Conservation (phyloP, 2,113 vertebrate species). For the Nematolebias whitei region DNA sequence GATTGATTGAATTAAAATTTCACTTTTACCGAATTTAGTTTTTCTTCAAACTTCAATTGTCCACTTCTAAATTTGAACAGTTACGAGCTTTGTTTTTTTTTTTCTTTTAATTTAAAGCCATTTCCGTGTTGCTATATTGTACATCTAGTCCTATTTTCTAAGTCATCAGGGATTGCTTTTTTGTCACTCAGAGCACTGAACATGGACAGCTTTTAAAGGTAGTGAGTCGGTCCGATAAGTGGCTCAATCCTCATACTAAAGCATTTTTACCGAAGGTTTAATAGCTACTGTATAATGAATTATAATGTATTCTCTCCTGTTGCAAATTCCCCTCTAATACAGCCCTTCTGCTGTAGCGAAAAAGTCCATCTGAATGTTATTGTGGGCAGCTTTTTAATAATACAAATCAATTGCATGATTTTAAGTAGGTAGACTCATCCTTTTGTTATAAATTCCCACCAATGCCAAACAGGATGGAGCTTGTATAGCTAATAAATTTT, state of each 20-base stretch:
- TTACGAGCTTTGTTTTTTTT: slow-evolving; percentile 51
- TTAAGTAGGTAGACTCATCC: slow-evolving; percentile 74
- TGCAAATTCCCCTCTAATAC: slow-evolving; percentile 79
- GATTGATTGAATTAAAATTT: slow-evolving; percentile 52
- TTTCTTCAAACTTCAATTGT: slow-evolving; percentile 56
- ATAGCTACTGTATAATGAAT: slow-evolving; percentile 84
- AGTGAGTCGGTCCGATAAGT: slow-evolving; percentile 82
- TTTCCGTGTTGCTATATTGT: slow-evolving; percentile 79
- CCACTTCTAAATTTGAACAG: slow-evolving; percentile 60
- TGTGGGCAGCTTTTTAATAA: slow-evolving; percentile 78
- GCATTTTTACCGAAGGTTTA: slow-evolving; percentile 81
- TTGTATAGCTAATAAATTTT: slow-evolving; percentile 62
- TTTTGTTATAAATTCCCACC: slow-evolving; percentile 63
- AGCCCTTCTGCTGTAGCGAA: slow-evolving; percentile 62
- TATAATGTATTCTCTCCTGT: slow-evolving; percentile 84
- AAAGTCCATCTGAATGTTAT: slow-evolving; percentile 77
- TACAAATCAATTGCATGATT: slow-evolving; percentile 81
- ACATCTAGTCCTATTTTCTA: slow-evolving; percentile 81
- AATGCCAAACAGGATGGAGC: slow-evolving; percentile 67
- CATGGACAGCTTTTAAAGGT: slow-evolving; percentile 83
- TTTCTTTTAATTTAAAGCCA: too few relatives aligned
- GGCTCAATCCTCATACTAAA: slow-evolving; percentile 81
- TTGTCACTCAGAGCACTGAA: slow-evolving; percentile 79
- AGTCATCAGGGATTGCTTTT: slow-evolving; percentile 79
- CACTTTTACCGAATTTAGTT: slow-evolving; percentile 46